These are phyloP conservation scores for Cyrtonyx montezumae DNA, from an alignment of 2,113 vertebrate species.

Conservation along the genomic window DNA sequence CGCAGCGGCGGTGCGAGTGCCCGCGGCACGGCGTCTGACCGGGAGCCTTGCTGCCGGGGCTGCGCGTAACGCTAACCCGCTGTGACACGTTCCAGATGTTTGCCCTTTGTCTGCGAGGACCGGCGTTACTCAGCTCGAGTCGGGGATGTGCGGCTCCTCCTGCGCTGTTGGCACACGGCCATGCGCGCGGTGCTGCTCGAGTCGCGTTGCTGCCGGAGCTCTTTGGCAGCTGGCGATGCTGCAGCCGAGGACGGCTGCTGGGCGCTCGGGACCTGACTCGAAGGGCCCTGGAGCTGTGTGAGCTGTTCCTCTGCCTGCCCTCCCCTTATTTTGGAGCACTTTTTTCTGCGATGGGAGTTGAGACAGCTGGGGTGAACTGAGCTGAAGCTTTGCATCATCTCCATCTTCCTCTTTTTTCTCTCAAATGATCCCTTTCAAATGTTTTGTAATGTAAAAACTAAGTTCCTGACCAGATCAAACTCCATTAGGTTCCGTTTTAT, in stretches of 20 bases:
- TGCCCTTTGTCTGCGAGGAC: not conserved
- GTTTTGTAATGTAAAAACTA: not conserved
- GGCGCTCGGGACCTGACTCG: no score
- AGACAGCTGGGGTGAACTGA: not conserved
- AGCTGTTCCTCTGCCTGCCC: no score
- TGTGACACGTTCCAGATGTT: slow-evolving; percentile 2
- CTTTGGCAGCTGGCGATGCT: not conserved
- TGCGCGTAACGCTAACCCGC: slow-evolving; percentile 31
- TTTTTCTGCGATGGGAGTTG: not conserved
- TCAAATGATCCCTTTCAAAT: not conserved
- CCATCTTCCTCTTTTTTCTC: not conserved
- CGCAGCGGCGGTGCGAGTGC: no score
- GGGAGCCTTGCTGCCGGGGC: not conserved
- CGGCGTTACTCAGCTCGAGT: not conserved
- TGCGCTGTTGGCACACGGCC: no score
- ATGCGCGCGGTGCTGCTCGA: no score
- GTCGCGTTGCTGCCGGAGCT: not conserved
- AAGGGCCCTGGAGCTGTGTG: no score
- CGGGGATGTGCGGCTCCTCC: not conserved
- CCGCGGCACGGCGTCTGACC: no score
- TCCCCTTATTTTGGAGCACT: not conserved
- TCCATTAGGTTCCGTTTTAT: not conserved
- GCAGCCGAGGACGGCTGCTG: no score
- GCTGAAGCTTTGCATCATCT: not conserved
- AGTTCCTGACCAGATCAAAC: not conserved